A percentile compares a stretch with the other conserved stretches of the same genome.
Conservation (phyloP, 2,797 vertebrate species). For the Myotis planiceps region DNA sequence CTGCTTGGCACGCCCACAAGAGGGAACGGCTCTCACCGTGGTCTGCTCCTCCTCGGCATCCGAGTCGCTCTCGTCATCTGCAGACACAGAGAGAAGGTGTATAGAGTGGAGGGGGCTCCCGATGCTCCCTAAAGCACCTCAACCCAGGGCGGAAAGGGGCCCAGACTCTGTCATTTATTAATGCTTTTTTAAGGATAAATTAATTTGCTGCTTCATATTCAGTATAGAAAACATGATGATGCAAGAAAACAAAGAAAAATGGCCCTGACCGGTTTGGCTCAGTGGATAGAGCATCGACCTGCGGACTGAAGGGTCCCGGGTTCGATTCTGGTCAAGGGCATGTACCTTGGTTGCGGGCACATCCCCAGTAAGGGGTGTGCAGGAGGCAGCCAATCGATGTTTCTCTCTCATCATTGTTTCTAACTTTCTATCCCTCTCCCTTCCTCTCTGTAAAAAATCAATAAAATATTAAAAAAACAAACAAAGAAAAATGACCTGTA, state of each 20-base stretch:
- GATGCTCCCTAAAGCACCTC: neutral
- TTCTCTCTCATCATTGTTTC: too few relatives aligned
- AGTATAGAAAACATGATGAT: neutral
- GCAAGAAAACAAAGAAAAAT: neutral
- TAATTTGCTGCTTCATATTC: conserved; percentile 6
- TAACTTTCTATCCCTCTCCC: too few relatives aligned
- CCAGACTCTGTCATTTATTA: neutral
- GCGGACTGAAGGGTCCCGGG: too few relatives aligned
- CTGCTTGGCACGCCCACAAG: neutral
- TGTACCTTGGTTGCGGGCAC: too few relatives aligned
- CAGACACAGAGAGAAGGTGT: neutral
- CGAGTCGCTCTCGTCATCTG: conserved; percentile 98
- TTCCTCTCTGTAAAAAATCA: too few relatives aligned
- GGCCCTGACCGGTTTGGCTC: too few relatives aligned
- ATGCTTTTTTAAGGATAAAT: conserved; percentile 29
- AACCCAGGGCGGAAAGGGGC: neutral
- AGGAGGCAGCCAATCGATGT: too few relatives aligned
- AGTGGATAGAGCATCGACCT: too few relatives aligned
- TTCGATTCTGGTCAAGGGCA: too few relatives aligned
- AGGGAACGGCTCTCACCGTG: conserved; percentile 89
- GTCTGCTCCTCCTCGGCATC: conserved; percentile 98
- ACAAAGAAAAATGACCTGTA: neutral
- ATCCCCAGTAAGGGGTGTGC: too few relatives aligned
- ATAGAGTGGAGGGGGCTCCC: neutral
- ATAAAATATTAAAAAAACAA: too few relatives aligned